Evolutionary conservation across 2,113 vertebrate species (phyloP), one percentile per base, ranked within the genome.

Genomic region (Thunnus thynnus): DNA sequence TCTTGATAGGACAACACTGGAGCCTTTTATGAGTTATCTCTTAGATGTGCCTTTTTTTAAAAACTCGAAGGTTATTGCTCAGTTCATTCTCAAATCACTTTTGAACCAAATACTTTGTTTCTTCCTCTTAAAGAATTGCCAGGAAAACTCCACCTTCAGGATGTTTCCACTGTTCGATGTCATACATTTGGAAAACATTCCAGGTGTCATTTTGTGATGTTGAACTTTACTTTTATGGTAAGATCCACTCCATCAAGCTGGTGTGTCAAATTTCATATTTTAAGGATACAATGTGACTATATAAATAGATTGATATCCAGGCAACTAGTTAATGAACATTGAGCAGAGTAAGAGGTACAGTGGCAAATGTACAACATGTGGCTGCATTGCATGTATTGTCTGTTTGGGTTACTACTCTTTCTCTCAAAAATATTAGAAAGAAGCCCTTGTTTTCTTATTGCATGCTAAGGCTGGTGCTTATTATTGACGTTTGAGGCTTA

Each of bases 1-100:
- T 65, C 68, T 86, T 46, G 56, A 68, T 57, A 56, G 74, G 54
- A 79, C 74, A 69, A 74, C 82, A 80, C 65, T 65, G 51, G 30
- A 76, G 60, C 46, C 72, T 89, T 78, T 83, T 57, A 17, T 64
- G 51, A 74, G 72, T 46, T 56, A 56, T 70, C 30, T 76, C 14
- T 81, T 48, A 70, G 69, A 78, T 73, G 41, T 47, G 46, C 14
- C 20, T 56, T 51, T 61, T 56, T 51, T 62, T 22, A 12, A 60
- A 78, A 82, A 61, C 18, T 12, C 4, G 72, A 75, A 73, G 61
- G 46, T 72, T 14, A 30, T 61, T 18, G 30, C 27, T 63, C 2
- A 18, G 13, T 44, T 50, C 22, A 67, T 80, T 81, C 18, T 17
- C 20, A 27, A 58, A 50, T 57, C 32, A 41, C 9, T 57, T 78